Conservation (phyloP, 2,113 vertebrate species). For the Varanus komodoensis region DNA sequence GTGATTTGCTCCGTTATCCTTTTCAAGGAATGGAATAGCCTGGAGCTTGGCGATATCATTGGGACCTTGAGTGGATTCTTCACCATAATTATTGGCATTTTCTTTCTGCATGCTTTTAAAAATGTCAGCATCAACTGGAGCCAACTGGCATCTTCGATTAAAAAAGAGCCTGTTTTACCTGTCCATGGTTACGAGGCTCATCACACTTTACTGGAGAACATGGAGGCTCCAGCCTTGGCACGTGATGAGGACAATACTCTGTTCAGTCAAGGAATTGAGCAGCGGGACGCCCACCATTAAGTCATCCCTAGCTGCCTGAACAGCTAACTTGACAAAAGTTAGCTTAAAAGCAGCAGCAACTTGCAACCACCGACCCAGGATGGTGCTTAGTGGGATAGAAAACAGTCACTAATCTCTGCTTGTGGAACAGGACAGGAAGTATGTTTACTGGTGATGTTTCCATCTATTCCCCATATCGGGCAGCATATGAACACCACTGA, state of each 20-base stretch:
- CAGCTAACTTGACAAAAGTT: background rate
- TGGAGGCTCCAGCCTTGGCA: slow-evolving; percentile 54
- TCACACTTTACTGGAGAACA: slow-evolving; percentile 75
- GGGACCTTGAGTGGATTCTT: slow-evolving; percentile 83
- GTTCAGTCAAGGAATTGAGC: slow-evolving; percentile 64
- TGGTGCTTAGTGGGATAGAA: background rate
- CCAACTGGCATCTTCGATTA: slow-evolving; percentile 70
- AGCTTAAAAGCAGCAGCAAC: background rate
- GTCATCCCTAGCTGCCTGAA: background rate
- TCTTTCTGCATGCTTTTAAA: slow-evolving; percentile 83
- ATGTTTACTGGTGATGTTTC: background rate
- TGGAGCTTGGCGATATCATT: slow-evolving; percentile 75
- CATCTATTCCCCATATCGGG: background rate
- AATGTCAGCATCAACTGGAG: slow-evolving; percentile 77
- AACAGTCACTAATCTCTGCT: background rate
- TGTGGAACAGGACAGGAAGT: slow-evolving; percentile 25
- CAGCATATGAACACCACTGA: background rate
- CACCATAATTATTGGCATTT: slow-evolving; percentile 82
- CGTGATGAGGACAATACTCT: slow-evolving; percentile 74
- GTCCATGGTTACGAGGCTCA: slow-evolving; percentile 52
- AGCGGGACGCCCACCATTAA: background rate
- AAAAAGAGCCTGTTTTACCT: slow-evolving; percentile 51
- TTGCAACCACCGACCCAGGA: background rate
- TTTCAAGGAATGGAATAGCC: slow-evolving; percentile 85
- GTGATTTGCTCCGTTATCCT: slow-evolving; percentile 80